phyloP scores from a whole-genome alignment of 2,888 invertebrate genomes.

The Cristatella mucedo region DNA sequence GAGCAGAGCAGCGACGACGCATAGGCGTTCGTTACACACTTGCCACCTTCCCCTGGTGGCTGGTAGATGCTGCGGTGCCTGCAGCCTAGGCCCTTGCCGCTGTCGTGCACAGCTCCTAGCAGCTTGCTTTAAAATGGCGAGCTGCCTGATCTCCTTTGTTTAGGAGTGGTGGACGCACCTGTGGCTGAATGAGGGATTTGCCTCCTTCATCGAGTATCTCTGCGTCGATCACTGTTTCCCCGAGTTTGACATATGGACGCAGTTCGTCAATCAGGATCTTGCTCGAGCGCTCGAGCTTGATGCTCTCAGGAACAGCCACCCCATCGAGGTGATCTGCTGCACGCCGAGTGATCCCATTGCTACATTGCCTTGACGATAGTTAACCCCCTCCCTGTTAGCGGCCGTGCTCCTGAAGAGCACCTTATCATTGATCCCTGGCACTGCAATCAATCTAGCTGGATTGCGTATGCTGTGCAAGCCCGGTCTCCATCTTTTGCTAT shows the following conservation, averaged over 20 bases:
- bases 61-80: background rate
- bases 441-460: too few relatives aligned
- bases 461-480: too few relatives aligned
- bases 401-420: background rate
- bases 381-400: background rate
- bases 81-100: background rate
- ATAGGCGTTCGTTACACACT: too few relatives aligned
- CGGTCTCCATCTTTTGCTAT: too few relatives aligned
- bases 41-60: background rate
- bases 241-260: slow-evolving; percentile 90
- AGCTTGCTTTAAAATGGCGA: background rate
- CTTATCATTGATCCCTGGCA: too few relatives aligned
- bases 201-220: slow-evolving; percentile 83
- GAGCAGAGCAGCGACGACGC: slow-evolving; percentile 9
- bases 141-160: slow-evolving; percentile 11
- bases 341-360: too few relatives aligned
- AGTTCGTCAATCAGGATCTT: slow-evolving; percentile 77
- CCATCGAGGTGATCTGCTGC: slow-evolving; percentile 84
- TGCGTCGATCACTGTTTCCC: slow-evolving; percentile 83
- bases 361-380: too few relatives aligned
- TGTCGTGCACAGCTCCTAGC: background rate
- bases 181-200: slow-evolving; percentile 92
- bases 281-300: slow-evolving; percentile 65
- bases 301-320: slow-evolving; percentile 71
- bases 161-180: slow-evolving; percentile 84